Percentiles rank a stretch among this genome's conserved stretches.
phyloP scores from a whole-genome alignment of 2,888 invertebrate genomes.

The Athalia rosae region DNA sequence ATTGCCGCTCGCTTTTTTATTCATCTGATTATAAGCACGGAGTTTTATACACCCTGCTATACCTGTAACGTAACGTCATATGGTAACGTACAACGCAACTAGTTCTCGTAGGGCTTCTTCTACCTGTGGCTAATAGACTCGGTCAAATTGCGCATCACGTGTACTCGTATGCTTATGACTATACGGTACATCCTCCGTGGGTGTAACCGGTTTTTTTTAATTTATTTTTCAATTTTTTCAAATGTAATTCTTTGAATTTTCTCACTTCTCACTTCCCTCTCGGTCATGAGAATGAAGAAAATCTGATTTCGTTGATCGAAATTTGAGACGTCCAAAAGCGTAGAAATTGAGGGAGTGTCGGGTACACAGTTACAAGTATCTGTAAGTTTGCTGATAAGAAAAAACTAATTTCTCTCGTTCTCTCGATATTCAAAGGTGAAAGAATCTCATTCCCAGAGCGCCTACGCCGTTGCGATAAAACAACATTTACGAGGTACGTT shows the following conservation, averaged over 20 bases:
- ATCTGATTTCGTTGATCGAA: too few species aligned
- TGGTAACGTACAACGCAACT: not conserved
- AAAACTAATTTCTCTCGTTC: not conserved
- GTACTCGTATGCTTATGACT: too few species aligned
- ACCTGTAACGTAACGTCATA: not conserved
- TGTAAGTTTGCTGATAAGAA: not conserved
- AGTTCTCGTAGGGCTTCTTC: not conserved
- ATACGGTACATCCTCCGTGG: too few species aligned
- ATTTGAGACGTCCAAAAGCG: too few species aligned
- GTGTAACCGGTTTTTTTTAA: too few species aligned
- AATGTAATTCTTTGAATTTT: too few species aligned
- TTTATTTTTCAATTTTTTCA: too few species aligned
- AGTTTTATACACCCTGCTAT: not conserved
- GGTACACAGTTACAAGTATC: not conserved
- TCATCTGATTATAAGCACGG: constrained; percentile 9
- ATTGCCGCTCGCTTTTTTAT: not conserved
- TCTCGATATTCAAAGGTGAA: not conserved
- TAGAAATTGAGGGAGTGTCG: not conserved
- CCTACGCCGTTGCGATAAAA: constrained; percentile 14
- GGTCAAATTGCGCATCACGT: too few species aligned
- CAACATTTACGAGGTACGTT: constrained; percentile 16
- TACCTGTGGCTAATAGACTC: too few species aligned
- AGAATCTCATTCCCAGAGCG: constrained; percentile 9
- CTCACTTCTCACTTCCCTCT: too few species aligned
- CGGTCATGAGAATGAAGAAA: too few species aligned